Conservation (phyloP, 2,888 invertebrate species). For the Caenorhabditis auriculariae region DNA sequence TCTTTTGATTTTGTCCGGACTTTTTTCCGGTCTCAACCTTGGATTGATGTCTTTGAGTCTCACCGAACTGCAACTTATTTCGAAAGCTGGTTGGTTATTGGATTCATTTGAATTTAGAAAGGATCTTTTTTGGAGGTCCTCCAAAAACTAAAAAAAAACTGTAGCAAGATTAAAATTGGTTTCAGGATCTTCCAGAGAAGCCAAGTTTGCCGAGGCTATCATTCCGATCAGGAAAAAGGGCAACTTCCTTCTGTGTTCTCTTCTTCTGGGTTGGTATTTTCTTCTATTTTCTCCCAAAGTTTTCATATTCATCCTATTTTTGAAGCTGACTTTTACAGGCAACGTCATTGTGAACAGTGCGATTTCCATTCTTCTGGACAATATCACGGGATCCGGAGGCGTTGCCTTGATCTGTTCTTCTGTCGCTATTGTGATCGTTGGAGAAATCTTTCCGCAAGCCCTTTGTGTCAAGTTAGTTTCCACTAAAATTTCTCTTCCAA, state of each 20-base stretch:
- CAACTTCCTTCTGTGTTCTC: conserved; percentile 80
- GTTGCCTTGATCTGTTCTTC: conserved; percentile 59
- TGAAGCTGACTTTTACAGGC: conserved; percentile 87
- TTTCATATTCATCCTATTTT: conserved; percentile 68
- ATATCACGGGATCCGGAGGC: conserved; percentile 70
- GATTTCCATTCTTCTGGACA: conserved; percentile 91
- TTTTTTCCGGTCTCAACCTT: conserved; percentile 94
- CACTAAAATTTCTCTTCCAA: conserved; percentile 76
- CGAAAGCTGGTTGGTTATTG: conserved; percentile 47
- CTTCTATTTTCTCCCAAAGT: not conserved
- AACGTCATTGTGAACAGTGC: conserved; percentile 67
- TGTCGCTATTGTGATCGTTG: conserved; percentile 82
- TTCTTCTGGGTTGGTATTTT: conserved; percentile 69
- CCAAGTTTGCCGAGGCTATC: conserved; percentile 77
- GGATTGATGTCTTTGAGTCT: conserved; percentile 91
- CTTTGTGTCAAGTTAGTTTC: conserved; percentile 59
- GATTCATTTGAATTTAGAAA: not conserved
- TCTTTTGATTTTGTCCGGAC: conserved; percentile 83
- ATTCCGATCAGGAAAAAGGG: conserved; percentile 89
- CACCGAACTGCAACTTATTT: conserved; percentile 58
- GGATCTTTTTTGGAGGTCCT: not conserved
- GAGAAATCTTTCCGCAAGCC: conserved; percentile 73
- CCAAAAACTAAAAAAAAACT: too few species aligned
- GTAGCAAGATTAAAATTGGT: not conserved
- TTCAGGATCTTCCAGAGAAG: conserved; percentile 29